These are phyloP conservation scores for Trichogramma dendrolimi DNA, from an alignment of 2,888 invertebrate species.

Conservation along the genomic window DNA sequence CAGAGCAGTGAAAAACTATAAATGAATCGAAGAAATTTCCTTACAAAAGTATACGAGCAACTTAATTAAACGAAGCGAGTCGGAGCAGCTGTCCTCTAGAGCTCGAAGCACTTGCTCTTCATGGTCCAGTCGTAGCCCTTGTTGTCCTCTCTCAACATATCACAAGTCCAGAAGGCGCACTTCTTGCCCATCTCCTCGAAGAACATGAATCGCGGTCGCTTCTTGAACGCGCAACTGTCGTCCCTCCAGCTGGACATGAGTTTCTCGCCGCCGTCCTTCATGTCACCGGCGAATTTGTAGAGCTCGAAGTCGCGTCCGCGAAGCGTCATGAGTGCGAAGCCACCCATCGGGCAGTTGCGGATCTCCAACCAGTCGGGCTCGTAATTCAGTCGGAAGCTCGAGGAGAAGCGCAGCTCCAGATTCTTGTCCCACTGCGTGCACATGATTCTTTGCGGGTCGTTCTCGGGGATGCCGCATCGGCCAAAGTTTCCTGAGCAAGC, in stretches of 20 bases:
- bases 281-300: background rate
- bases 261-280: background rate
- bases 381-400: background rate
- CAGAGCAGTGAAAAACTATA: too few relatives aligned
- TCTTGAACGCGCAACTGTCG: slow-evolving; percentile 1
- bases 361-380: background rate
- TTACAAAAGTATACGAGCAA: too few relatives aligned
- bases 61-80: too few relatives aligned
- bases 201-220: slow-evolving; percentile 8
- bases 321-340: slow-evolving; percentile 1
- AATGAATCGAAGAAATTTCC: too few relatives aligned
- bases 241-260: slow-evolving; percentile 9
- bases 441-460: background rate
- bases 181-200: slow-evolving; percentile 9
- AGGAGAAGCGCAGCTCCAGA: background rate
- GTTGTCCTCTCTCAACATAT: background rate
- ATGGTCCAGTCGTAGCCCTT: background rate
- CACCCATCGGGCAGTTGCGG: slow-evolving; percentile 8
- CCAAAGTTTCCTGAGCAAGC: slow-evolving; percentile 4
- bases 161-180: slow-evolving; percentile 17
- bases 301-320: background rate
- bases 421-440: slow-evolving; percentile 12
- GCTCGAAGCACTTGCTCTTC: slow-evolving; percentile 7
- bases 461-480: slow-evolving; percentile 5
- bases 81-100: too few relatives aligned